Percentiles rank a stretch among this genome's conserved stretches.
Conservation (phyloP, 2,113 vertebrate species). For the Podarcis raffonei region DNA sequence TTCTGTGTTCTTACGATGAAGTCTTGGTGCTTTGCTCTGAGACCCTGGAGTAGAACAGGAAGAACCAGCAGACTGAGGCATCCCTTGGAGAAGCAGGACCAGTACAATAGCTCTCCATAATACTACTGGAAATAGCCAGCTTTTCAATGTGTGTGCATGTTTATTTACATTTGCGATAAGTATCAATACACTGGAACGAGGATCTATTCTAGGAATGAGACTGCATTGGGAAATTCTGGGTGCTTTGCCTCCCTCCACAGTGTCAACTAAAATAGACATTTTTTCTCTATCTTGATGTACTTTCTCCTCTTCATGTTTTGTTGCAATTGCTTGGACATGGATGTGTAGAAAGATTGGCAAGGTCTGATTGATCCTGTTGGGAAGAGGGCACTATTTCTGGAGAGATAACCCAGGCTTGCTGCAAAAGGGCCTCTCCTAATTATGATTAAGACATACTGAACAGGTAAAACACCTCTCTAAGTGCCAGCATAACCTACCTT, state of each 20-base stretch:
- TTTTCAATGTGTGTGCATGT: background rate
- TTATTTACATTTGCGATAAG: background rate
- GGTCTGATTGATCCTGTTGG: background rate
- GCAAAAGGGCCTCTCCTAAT: background rate
- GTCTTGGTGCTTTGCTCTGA: background rate
- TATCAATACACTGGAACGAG: background rate
- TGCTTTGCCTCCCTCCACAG: background rate
- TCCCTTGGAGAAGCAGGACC: background rate
- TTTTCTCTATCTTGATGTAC: background rate
- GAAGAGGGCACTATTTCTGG: no score
- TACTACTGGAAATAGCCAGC: background rate
- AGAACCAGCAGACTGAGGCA: background rate
- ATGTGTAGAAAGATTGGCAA: background rate
- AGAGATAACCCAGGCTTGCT: background rate
- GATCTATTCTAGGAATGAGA: background rate
- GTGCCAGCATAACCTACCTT: background rate
- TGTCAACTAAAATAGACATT: background rate
- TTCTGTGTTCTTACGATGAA: background rate
- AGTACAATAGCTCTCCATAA: background rate
- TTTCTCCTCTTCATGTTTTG: background rate
- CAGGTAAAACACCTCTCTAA: background rate
- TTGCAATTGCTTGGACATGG: background rate
- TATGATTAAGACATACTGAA: no score
- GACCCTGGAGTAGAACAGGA: background rate
- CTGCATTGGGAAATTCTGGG: background rate